Percentiles rank a stretch among this genome's conserved stretches.
Evolutionary conservation across 2,888 invertebrate genomes (phyloP).

Genomic region (Parnassius apollo): DNA sequence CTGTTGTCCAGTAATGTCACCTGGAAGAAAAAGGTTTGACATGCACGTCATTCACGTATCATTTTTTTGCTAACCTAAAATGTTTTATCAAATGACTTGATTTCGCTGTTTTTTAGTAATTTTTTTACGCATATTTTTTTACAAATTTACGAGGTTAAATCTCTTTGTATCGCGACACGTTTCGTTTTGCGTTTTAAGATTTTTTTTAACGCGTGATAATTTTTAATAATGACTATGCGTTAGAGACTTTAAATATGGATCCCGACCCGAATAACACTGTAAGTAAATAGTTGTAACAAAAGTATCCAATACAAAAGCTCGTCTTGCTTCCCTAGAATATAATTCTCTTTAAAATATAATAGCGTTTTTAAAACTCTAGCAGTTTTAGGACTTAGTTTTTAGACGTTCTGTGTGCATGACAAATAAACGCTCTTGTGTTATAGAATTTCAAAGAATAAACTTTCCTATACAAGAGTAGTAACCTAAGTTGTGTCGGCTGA

Average conservation of each 20-base stretch:
- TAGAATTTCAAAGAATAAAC: no score
- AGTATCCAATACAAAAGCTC: no score
- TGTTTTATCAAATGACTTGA: constrained; percentile 81
- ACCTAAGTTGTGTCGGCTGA: no score
- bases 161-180: constrained; percentile 71
- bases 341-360: no score
- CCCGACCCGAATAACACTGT: constrained; percentile 78
- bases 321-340: no score
- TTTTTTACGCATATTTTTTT: constrained; percentile 75
- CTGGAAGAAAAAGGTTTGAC: constrained; percentile 80
- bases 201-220: constrained; percentile 67
- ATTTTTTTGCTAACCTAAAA: constrained; percentile 82
- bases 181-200: constrained; percentile 50
- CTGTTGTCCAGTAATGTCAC: constrained; percentile 75
- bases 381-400: no score
- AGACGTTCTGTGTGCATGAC: no score
- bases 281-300: constrained; percentile 44
- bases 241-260: constrained; percentile 71
- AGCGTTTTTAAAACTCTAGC: no score
- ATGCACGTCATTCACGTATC: constrained; percentile 75
- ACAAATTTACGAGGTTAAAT: constrained; percentile 74
- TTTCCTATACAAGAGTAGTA: no score
- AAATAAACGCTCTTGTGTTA: no score
- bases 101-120: constrained; percentile 68
- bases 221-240: constrained; percentile 72